Conservation (phyloP, 2,113 vertebrate genomes). For the Laterallus jamaicensis region DNA sequence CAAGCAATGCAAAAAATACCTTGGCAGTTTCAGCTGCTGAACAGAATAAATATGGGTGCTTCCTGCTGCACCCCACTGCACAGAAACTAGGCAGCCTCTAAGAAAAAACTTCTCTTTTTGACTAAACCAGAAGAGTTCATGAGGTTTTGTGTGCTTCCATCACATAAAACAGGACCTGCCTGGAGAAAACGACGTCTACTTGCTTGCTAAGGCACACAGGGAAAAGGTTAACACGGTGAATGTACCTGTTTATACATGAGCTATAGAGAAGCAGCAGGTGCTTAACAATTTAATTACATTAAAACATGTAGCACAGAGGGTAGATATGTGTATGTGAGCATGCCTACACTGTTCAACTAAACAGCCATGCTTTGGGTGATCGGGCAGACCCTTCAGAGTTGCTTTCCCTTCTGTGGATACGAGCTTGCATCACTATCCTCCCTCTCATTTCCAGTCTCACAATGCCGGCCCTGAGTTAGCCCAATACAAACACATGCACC, state of each 20-base stretch:
- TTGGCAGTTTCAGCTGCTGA: not conserved
- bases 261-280: not conserved
- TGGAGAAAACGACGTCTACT: not conserved
- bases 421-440: not conserved
- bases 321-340: fast-evolving
- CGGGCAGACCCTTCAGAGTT: not conserved
- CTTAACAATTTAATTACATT: not conserved
- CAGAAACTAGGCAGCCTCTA: not conserved
- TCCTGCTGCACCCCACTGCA: not conserved
- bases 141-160: not conserved
- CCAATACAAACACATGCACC: not conserved
- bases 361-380: not conserved
- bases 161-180: not conserved
- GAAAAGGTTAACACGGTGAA: not conserved
- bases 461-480: not conserved
- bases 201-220: not conserved
- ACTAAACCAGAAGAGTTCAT: not conserved
- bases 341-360: not conserved
- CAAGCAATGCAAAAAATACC: not conserved
- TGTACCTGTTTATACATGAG: not conserved
- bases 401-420: not conserved
- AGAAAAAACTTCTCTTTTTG: not conserved
- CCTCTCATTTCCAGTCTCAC: not conserved
- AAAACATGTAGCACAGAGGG: not conserved
- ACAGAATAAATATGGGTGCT: not conserved